A percentile compares a stretch with the other conserved stretches of the same genome.
These are phyloP conservation scores for Pandemis heparana DNA, from an alignment of 2,888 invertebrate genomes.

Conservation along the genomic window DNA sequence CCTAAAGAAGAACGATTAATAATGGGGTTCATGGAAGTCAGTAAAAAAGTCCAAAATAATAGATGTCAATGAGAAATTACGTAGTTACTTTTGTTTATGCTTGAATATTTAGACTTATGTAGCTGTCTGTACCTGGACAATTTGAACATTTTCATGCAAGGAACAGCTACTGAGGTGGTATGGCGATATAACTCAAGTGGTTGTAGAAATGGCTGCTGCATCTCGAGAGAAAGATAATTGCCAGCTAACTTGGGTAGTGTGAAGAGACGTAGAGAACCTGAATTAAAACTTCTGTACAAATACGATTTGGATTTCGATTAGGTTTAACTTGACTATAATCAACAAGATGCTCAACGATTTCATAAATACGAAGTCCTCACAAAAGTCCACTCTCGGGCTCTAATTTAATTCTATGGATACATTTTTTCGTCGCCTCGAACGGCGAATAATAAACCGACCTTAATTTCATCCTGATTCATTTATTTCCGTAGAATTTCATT, in stretches of 20 bases:
- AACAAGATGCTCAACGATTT: neutral
- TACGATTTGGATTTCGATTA: neutral
- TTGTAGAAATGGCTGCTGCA: too few relatives aligned
- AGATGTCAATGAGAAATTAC: neutral
- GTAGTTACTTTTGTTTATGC: too few relatives aligned
- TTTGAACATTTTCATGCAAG: too few relatives aligned
- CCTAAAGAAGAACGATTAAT: neutral
- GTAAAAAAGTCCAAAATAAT: neutral
- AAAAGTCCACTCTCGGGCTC: neutral
- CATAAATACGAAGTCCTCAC: neutral
- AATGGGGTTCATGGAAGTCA: neutral
- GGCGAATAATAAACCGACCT: slow-evolving; percentile 4
- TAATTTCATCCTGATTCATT: slow-evolving; percentile 10
- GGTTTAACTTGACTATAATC: neutral
- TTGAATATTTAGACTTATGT: too few relatives aligned
- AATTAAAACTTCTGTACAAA: too few relatives aligned
- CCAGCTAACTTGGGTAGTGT: too few relatives aligned
- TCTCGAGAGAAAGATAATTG: too few relatives aligned
- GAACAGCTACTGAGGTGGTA: too few relatives aligned
- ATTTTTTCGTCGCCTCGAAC: slow-evolving; percentile 3
- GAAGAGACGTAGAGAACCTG: too few relatives aligned
- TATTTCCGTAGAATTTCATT: slow-evolving; percentile 1
- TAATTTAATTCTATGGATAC: slow-evolving; percentile 2
- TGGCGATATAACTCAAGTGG: too few relatives aligned
- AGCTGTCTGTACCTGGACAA: too few relatives aligned